Percentiles rank a stretch among this genome's conserved stretches.
These are phyloP conservation scores for Thunnus maccoyii DNA, from an alignment of 2,113 vertebrate species.

Conservation along the genomic window DNA sequence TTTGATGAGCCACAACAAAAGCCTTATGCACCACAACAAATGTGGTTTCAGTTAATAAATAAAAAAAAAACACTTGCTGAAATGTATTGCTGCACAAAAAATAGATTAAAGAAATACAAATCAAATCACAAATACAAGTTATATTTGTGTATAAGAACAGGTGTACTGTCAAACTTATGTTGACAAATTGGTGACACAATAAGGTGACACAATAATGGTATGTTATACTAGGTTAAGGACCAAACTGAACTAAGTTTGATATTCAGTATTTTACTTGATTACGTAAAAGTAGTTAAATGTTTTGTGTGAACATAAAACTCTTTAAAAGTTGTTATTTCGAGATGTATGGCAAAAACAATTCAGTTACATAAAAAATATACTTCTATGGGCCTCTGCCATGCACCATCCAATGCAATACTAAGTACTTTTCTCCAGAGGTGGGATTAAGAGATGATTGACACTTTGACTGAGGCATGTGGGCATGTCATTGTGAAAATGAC, in stretches of 20 bases:
- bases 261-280: too few species aligned
- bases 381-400: constrained; percentile 3
- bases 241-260: too few species aligned
- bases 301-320: neutral
- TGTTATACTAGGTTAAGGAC: too few species aligned
- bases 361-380: neutral
- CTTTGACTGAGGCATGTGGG: constrained; percentile 61
- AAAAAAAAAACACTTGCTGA: neutral
- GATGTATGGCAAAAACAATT: neutral
- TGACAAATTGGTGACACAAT: too few species aligned
- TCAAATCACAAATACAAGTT: neutral
- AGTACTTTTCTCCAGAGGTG: constrained; percentile 48
- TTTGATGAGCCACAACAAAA: neutral
- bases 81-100: neutral
- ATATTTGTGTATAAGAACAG: neutral
- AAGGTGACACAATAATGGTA: too few species aligned
- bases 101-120: neutral
- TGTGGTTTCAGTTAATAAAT: neutral
- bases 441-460: constrained; percentile 74
- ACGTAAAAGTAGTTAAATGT: too few species aligned
- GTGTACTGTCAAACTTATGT: too few species aligned
- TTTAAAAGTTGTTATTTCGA: neutral
- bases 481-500: constrained; percentile 80
- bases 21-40: neutral
- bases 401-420: constrained; percentile 23